Percentiles rank a stretch among this genome's conserved stretches.
These are phyloP conservation scores for Deroptyus accipitrinus DNA, from an alignment of 2,113 vertebrate genomes.

Conservation along the genomic window DNA sequence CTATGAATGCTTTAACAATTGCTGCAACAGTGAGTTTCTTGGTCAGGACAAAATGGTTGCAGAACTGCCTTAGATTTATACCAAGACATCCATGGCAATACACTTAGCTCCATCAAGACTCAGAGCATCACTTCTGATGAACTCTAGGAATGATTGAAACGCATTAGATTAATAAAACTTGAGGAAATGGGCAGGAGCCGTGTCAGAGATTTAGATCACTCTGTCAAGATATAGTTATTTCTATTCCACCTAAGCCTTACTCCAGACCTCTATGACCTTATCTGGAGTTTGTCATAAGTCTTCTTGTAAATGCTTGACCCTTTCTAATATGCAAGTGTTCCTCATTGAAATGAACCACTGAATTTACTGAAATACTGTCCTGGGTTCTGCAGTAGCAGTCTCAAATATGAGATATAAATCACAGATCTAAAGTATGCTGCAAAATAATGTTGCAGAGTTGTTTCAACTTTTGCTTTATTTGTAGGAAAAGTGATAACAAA, in stretches of 20 bases:
- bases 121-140: not conserved
- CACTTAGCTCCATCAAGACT: not conserved
- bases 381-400: too few relatives aligned
- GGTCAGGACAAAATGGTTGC: not conserved
- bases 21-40: not conserved
- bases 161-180: not conserved
- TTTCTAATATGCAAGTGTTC: not conserved
- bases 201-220: not conserved
- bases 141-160: not conserved
- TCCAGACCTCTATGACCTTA: not conserved
- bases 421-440: not conserved
- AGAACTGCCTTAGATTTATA: accelerated
- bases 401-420: not conserved
- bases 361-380: not conserved
- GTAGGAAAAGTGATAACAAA: not conserved
- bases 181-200: not conserved
- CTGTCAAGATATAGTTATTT: not conserved
- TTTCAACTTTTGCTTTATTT: not conserved
- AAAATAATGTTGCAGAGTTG: not conserved
- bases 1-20: not conserved
- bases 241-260: not conserved
- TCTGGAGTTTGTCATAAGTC: not conserved
- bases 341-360: not conserved
- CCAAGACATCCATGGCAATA: accelerated
- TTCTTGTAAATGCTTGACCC: not conserved